Evolutionary conservation across 2,113 vertebrate species (phyloP).

Genomic region (Corapipo altera): DNA sequence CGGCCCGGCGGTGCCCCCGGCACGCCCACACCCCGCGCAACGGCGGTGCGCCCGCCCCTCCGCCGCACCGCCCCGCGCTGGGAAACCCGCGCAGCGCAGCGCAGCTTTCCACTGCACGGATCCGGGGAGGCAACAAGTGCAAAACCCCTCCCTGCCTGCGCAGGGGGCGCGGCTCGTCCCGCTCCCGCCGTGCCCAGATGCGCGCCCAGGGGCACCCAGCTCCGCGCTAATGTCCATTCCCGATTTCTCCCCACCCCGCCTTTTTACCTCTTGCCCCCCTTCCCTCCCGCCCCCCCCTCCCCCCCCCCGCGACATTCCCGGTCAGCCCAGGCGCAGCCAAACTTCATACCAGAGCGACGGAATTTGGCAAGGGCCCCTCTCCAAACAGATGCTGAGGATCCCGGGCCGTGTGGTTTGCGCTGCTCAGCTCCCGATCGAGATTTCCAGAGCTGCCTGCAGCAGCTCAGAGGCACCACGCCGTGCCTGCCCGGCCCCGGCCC

Average conservation of each 20-base stretch:
- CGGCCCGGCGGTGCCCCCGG: slow-evolving; percentile 18
- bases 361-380: neutral
- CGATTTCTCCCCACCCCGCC: too few species aligned
- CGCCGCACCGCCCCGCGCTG: neutral
- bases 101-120: neutral
- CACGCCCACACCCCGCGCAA: neutral
- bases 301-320: neutral
- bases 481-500: neutral
- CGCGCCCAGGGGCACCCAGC: neutral
- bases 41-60: neutral
- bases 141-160: neutral
- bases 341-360: slow-evolving; percentile 18
- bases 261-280: neutral
- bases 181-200: neutral
- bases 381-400: slow-evolving; percentile 5
- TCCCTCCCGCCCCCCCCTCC: accelerated
- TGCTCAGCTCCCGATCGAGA: neutral
- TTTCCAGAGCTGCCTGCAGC: neutral
- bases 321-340: neutral
- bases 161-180: neutral
- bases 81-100: neutral
- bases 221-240: neutral
- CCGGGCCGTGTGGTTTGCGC: neutral
- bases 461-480: neutral
- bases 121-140: neutral